Percentiles rank a stretch among this genome's conserved stretches.
These are phyloP conservation scores for Apodemia hepburni DNA, from an alignment of 2,888 invertebrate species.

Conservation along the genomic window DNA sequence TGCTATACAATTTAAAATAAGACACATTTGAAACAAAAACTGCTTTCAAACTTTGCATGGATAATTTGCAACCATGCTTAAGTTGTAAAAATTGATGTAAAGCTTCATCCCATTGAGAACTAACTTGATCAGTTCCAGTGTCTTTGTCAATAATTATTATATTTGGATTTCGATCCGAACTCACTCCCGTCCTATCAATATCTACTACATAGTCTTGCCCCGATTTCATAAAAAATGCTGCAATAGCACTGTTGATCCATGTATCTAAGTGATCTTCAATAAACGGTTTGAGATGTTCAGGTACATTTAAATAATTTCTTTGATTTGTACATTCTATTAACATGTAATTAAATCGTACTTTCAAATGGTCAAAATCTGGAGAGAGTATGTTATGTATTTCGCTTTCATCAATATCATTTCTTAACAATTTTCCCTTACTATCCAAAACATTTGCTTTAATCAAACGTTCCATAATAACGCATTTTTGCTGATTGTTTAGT, in stretches of 20 bases:
- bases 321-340: constrained; percentile 15
- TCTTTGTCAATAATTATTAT: constrained; percentile 20
- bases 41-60: constrained; percentile 20
- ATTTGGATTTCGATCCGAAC: constrained; percentile 19
- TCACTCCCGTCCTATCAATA: constrained; percentile 18
- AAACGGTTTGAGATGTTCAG: constrained; percentile 17
- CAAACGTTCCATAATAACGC: constrained; percentile 6
- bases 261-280: constrained; percentile 19
- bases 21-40: constrained; percentile 22
- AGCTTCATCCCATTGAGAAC: constrained; percentile 19
- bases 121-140: constrained; percentile 19
- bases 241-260: constrained; percentile 17
- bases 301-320: constrained; percentile 14
- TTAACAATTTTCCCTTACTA: constrained; percentile 1
- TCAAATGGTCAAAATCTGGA: constrained; percentile 10
- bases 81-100: constrained; percentile 22
- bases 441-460: constrained; percentile 11
- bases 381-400: constrained; percentile 8
- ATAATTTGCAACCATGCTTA: constrained; percentile 21
- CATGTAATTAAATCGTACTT: constrained; percentile 11
- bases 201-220: constrained; percentile 21
- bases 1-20: constrained; percentile 19
- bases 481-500: constrained; percentile 13
- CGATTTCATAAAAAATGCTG: constrained; percentile 17
- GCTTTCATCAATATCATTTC: background rate